Evolutionary conservation across 2,888 invertebrate species (phyloP).

Genomic region (Drosophila trichaetosa): DNA sequence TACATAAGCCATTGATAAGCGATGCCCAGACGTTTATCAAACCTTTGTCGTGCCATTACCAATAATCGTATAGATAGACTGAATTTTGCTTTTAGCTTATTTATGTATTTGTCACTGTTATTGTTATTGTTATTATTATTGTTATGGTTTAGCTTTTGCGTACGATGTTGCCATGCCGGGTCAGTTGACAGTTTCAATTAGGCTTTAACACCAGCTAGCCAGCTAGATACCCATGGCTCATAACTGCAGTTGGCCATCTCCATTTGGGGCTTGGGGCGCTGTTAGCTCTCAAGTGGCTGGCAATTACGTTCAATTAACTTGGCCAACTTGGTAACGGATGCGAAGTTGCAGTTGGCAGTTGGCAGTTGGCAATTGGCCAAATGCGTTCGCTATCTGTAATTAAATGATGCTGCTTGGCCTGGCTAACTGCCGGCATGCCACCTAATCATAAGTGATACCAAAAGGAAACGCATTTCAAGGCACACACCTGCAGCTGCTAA

Average conservation of each 20-base stretch:
- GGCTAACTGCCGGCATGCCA: constrained; percentile 68
- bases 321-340: constrained; percentile 78
- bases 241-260: constrained; percentile 24
- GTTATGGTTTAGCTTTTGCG: constrained; percentile 5
- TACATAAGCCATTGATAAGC: constrained; percentile 13
- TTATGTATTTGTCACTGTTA: constrained; percentile 3
- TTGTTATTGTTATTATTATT: not conserved
- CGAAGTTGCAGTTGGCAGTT: constrained; percentile 16
- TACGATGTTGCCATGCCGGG: constrained; percentile 35
- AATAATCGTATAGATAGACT: constrained; percentile 46
- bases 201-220: constrained; percentile 53
- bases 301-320: constrained; percentile 78
- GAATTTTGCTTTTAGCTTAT: constrained; percentile 11
- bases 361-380: constrained; percentile 54
- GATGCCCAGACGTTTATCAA: constrained; percentile 3
- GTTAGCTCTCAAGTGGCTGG: constrained; percentile 75
- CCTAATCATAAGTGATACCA: constrained; percentile 79
- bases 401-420: constrained; percentile 63
- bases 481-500: constrained; percentile 49
- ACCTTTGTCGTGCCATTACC: constrained; percentile 34
- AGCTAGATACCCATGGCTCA: constrained; percentile 15
- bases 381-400: constrained; percentile 65
- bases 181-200: constrained; percentile 64
- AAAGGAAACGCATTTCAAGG: constrained; percentile 73
- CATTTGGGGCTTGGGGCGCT: constrained; percentile 53